These are phyloP conservation scores for Parthenolecanium corni DNA, from an alignment of 2,888 invertebrate genomes.

Conservation along the genomic window DNA sequence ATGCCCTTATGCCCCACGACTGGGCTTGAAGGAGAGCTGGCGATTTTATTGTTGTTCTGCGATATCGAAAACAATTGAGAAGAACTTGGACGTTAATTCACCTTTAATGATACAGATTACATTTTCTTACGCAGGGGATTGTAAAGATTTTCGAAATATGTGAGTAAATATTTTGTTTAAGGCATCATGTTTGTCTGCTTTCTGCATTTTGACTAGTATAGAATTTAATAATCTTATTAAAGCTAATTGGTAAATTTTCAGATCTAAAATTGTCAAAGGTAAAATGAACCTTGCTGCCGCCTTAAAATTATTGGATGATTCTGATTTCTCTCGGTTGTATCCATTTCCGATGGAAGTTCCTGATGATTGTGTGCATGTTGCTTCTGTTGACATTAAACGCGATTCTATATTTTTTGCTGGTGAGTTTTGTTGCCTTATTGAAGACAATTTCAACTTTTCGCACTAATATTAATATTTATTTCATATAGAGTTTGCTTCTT, in stretches of 20 bases:
- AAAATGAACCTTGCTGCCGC: neutral
- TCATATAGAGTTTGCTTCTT: neutral
- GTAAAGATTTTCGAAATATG: conserved; percentile 45
- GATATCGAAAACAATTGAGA: conserved; percentile 46
- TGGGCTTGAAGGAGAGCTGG: conserved; percentile 61
- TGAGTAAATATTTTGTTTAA: neutral
- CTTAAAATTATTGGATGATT: neutral
- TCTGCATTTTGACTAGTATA: too few relatives aligned
- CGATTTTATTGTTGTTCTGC: conserved; percentile 56
- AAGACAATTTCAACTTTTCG: neutral
- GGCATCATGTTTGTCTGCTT: too few relatives aligned
- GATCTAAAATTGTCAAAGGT: neutral
- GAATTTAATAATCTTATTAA: too few relatives aligned
- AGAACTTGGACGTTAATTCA: conserved; percentile 47
- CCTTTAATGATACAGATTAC: conserved; percentile 50
- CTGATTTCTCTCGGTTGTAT: neutral
- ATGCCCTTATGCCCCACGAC: conserved; percentile 28
- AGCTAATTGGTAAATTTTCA: too few relatives aligned
- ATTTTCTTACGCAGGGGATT: conserved; percentile 45
- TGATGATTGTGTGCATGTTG: neutral
- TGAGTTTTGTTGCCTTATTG: too few relatives aligned
- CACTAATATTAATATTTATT: neutral
- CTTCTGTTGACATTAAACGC: conserved; percentile 1
- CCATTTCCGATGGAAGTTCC: conserved; percentile 15
- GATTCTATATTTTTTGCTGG: conserved; percentile 20